Conservation (phyloP, 2,888 invertebrate species). For the Harpalus rufipes region DNA sequence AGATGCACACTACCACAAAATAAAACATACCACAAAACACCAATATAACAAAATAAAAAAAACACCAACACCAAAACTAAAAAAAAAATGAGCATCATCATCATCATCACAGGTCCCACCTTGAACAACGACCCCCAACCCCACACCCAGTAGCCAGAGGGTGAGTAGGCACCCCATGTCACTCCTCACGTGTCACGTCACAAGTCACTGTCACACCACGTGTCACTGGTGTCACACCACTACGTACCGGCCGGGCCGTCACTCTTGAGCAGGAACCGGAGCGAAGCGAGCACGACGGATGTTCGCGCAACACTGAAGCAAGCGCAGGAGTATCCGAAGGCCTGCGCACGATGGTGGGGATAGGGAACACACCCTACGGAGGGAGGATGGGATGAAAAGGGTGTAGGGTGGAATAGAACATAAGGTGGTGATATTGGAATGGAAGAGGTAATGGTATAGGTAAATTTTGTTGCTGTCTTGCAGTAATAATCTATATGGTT, state of each 20-base stretch:
- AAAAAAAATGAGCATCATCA: neutral
- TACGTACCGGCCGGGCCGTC: neutral
- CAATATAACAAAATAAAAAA: too few species aligned
- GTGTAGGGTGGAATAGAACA: too few species aligned
- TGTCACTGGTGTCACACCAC: neutral
- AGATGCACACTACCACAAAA: too few species aligned
- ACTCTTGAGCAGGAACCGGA: neutral
- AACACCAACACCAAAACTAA: too few species aligned
- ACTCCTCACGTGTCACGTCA: neutral
- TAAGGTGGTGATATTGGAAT: too few species aligned
- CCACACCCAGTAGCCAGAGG: neutral
- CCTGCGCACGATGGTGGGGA: neutral
- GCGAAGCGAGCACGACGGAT: neutral
- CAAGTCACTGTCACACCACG: neutral
- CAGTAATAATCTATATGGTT: too few species aligned
- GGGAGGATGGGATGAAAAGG: neutral
- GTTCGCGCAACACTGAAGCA: neutral
- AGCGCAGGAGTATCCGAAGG: neutral
- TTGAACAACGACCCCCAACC: neutral
- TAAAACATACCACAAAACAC: too few species aligned
- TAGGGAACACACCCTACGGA: neutral
- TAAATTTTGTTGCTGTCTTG: too few species aligned
- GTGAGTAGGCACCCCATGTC: neutral
- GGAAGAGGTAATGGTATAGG: too few species aligned
- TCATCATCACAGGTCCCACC: slow-evolving; percentile 8